Evolutionary conservation across 2,888 invertebrate species (phyloP), one percentile per base, ranked within the genome.

Genomic region (Stenodera caucasica): DNA sequence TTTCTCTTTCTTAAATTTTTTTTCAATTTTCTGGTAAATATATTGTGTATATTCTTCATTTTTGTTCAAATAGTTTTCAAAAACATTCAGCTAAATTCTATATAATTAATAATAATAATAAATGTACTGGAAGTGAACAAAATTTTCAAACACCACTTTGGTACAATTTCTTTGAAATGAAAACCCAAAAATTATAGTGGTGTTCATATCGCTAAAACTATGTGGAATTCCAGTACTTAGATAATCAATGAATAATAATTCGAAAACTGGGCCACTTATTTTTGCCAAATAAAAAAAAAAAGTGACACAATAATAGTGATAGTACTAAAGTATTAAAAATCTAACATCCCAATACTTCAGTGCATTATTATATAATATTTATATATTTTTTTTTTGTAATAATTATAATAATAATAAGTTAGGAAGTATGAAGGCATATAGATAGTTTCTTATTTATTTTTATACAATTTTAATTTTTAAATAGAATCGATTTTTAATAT

Each of bases 341-440:
- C 79, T 80, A 80, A 80, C 79, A 80, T 80, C 78, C 79, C 80
- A 80, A 80, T 80, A 80, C 80, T 80, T 80, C 80, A 80, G 80
- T 80, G 80, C 80, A 80, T 78, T 79, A 79, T 78, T 77, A 79
- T 80, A 77, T 76, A 75, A 68, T 77, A 75, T 33, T 4, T 33
- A 12, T 33, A n/a, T 33, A n/a, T 35, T 11, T 35, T 35, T 14
- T 40, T 40, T 40, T 18, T 40, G 15, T 40, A 40, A 40, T 40
- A 15, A 40, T 40, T 40, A 72, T 73, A 72, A 75, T 76, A 70
- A 75, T 77, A 77, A 77, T 78, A 78, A 77, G 76, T 79, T 80
- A 80, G 80, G 80, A 80, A 81, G 80, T 80, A 80, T 80, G 80
- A 81, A 81, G 81, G 81, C 81, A 81, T 80, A 80, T 80, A 80